Conservation (phyloP, 2,797 vertebrate genomes). For the Aldrovandia affinis region DNA sequence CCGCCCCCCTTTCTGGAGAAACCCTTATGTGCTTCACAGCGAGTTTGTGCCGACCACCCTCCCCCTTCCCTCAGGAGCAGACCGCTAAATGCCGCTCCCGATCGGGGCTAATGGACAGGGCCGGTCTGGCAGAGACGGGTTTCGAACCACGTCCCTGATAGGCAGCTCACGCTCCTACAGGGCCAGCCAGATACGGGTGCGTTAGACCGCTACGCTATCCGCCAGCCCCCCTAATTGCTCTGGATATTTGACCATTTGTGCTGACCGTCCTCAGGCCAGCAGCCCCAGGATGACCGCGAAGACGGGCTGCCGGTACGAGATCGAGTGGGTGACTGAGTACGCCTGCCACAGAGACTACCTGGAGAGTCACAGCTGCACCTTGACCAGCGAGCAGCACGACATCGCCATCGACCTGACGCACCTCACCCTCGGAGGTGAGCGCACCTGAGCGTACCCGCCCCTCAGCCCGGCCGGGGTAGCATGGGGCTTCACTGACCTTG, state of each 20-base stretch:
- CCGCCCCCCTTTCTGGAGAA: too few relatives aligned
- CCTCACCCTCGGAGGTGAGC: constrained; percentile 69
- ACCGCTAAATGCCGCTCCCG: too few relatives aligned
- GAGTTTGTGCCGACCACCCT: too few relatives aligned
- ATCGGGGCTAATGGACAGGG: too few relatives aligned
- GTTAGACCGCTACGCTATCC: too few relatives aligned
- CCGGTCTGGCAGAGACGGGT: too few relatives aligned
- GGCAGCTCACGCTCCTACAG: too few relatives aligned
- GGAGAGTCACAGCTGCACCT: constrained; percentile 79
- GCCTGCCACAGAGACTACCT: constrained; percentile 95
- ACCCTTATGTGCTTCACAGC: too few relatives aligned
- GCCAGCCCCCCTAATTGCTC: not conserved
- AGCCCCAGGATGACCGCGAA: constrained; percentile 84
- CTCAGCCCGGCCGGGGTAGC: not conserved
- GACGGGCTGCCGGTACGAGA: constrained; percentile 88
- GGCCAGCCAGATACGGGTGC: too few relatives aligned
- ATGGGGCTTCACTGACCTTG: not conserved
- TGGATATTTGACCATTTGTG: not conserved
- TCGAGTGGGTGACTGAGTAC: constrained; percentile 94
- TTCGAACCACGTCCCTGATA: too few relatives aligned
- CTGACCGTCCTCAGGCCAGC: constrained; percentile 73
- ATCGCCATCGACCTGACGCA: constrained; percentile 84
- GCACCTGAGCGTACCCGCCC: not conserved
- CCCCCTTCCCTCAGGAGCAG: too few relatives aligned
- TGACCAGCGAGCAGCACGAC: constrained; percentile 84